These are phyloP conservation scores for Podarcis siculus DNA, from an alignment of 2,797 vertebrate genomes.

Conservation along the genomic window DNA sequence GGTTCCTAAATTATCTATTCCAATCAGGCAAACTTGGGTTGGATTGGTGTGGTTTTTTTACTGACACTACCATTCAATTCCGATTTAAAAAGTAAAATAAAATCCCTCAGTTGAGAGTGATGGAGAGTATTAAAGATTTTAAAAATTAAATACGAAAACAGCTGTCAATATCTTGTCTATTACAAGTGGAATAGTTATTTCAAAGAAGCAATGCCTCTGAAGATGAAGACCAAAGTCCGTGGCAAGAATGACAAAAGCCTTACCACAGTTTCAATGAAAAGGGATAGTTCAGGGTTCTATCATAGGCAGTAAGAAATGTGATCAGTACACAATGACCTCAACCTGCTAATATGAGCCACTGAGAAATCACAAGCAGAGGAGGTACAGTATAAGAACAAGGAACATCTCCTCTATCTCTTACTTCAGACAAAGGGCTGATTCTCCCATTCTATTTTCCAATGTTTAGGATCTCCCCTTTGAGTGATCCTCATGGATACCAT, in stretches of 20 bases:
- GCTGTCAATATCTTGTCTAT: background rate
- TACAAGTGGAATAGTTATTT: background rate
- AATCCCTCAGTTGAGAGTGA: background rate
- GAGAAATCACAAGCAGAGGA: background rate
- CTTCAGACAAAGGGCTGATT: background rate
- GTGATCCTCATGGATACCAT: background rate
- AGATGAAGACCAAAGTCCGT: background rate
- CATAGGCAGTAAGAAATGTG: no score
- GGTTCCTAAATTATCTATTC: background rate
- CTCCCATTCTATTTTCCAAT: background rate
- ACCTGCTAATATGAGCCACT: background rate
- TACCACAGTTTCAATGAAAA: background rate
- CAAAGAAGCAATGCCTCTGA: background rate
- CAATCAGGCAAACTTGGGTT: background rate
- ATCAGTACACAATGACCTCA: background rate
- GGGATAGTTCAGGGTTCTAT: background rate
- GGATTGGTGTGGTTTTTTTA: background rate
- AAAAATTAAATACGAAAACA: background rate
- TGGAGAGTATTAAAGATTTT: background rate
- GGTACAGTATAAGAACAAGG: background rate
- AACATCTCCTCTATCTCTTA: background rate
- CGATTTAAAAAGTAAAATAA: background rate
- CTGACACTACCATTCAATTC: background rate
- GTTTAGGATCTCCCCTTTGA: background rate
- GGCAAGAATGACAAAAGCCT: background rate